These are phyloP conservation scores for Acanthiza pusilla DNA, from an alignment of 2,797 vertebrate genomes.

Conservation along the genomic window DNA sequence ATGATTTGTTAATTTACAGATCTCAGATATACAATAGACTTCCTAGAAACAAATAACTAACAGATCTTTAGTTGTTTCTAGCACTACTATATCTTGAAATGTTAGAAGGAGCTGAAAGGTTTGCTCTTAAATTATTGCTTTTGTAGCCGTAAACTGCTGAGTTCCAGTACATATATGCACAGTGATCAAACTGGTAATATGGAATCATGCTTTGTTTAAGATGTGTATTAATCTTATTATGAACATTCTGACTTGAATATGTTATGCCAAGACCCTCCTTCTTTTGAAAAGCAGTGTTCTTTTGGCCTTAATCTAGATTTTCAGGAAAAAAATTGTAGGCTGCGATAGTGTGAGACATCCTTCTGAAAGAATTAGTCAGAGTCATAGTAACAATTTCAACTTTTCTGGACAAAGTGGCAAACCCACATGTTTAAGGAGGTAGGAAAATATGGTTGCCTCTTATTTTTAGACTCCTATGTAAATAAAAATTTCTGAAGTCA, in stretches of 20 bases:
- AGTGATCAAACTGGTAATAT: not conserved
- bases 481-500: not conserved
- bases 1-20: not conserved
- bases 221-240: not conserved
- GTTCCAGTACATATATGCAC: not conserved
- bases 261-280: rapidly evolving
- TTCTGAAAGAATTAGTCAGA: not conserved
- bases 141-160: not conserved
- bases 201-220: not conserved
- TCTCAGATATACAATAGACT: not conserved
- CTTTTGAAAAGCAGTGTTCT: not conserved
- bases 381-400: not conserved
- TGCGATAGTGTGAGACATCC: not conserved
- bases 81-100: not conserved
- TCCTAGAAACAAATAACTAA: not conserved
- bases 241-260: not conserved
- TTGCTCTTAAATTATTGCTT: not conserved
- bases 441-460: not conserved
- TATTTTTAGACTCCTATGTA: not conserved
- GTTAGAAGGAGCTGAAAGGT: not conserved
- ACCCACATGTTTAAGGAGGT: rapidly evolving
- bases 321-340: not conserved
- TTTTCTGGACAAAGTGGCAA: not conserved
- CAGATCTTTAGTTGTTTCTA: not conserved
- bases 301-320: not conserved